phyloP scores from a whole-genome alignment of 2,113 vertebrate species.

The Naja naja region DNA sequence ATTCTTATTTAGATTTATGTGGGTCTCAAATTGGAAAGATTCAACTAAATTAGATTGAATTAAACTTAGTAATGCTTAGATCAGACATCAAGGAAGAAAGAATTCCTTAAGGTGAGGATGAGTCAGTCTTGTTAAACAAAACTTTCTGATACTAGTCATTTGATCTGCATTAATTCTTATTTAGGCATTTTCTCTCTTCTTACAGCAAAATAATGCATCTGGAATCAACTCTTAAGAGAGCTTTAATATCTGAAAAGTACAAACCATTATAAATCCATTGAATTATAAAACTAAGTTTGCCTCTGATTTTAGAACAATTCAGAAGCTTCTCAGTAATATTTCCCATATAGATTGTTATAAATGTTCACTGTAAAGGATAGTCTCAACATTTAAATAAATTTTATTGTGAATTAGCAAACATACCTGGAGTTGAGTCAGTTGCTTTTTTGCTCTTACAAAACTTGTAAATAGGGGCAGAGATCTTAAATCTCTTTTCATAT shows the following conservation, averaged over 20 bases:
- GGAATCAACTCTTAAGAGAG: background rate
- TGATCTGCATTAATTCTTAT: too few species aligned
- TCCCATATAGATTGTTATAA: background rate
- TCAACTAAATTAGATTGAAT: background rate
- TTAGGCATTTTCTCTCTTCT: background rate
- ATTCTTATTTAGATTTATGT: background rate
- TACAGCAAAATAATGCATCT: background rate
- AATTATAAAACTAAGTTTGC: background rate
- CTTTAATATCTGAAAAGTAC: background rate
- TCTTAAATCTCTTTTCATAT: background rate
- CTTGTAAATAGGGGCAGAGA: background rate
- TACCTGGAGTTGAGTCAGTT: background rate
- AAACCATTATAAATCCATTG: background rate
- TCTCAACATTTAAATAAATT: background rate
- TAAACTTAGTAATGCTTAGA: background rate
- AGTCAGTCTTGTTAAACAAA: background rate
- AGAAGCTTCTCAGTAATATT: background rate
- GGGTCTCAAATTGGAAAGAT: background rate
- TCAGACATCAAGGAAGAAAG: background rate
- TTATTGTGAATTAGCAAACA: background rate
- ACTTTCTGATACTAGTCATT: too few species aligned
- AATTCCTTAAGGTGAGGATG: background rate
- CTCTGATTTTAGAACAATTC: background rate
- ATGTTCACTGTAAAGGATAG: background rate
- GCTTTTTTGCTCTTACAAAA: background rate